Conservation (phyloP, 2,113 vertebrate species). For the Proterorhinus semilunaris region DNA sequence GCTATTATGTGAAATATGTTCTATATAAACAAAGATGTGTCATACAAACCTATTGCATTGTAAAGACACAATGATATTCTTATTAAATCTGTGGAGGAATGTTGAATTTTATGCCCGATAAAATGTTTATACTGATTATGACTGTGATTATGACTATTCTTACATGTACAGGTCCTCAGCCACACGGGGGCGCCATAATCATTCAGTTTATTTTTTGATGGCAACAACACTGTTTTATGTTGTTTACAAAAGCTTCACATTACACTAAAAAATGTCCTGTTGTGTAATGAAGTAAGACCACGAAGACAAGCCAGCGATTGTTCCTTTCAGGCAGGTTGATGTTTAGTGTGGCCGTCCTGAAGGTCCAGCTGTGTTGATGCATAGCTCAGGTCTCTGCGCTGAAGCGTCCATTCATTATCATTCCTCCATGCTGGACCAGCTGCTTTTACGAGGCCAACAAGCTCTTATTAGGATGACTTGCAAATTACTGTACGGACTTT, state of each 20-base stretch:
- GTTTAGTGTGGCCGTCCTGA: slow-evolving; percentile 17
- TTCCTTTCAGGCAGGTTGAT: slow-evolving; percentile 6
- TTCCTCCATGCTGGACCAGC: slow-evolving; percentile 67
- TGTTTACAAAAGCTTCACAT: background rate
- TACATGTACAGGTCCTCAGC: background rate
- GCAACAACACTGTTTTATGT: background rate
- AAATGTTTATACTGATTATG: background rate
- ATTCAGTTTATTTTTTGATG: background rate
- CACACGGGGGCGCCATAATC: slow-evolving; percentile 46
- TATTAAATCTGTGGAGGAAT: background rate
- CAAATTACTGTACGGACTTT: slow-evolving; percentile 54
- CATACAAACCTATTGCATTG: background rate
- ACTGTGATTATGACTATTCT: background rate
- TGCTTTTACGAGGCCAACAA: slow-evolving; percentile 49
- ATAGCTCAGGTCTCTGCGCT: slow-evolving; percentile 24
- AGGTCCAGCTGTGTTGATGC: slow-evolving; percentile 47
- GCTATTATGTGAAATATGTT: background rate
- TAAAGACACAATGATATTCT: background rate
- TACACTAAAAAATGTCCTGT: background rate
- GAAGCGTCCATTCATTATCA: slow-evolving; percentile 71
- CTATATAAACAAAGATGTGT: too few species aligned
- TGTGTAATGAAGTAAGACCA: background rate
- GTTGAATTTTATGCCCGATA: slow-evolving; percentile 22
- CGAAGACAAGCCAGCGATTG: background rate
- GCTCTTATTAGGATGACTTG: slow-evolving; percentile 61